These are phyloP conservation scores for Lasioglossum vierecki DNA, from an alignment of 2,888 invertebrate species.

Conservation along the genomic window DNA sequence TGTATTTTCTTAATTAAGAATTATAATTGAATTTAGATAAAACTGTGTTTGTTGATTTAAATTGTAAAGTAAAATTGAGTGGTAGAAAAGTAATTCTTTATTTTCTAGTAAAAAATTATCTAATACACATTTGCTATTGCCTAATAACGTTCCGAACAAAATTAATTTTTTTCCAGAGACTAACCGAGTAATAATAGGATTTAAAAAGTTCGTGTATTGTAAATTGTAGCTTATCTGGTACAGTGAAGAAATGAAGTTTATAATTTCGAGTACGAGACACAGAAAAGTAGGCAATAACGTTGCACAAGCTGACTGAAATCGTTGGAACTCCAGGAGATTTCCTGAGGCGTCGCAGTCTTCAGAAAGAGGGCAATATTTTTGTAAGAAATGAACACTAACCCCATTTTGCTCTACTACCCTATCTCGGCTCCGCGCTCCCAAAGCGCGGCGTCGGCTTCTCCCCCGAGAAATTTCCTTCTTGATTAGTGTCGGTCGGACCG, in stretches of 20 bases:
- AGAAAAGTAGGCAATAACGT: not conserved
- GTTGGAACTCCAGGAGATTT: not conserved
- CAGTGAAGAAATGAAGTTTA: not conserved
- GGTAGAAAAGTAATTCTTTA: not conserved
- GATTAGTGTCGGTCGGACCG: not conserved
- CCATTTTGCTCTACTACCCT: not conserved
- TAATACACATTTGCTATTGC: not conserved
- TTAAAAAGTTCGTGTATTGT: not conserved
- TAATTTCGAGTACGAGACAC: not conserved
- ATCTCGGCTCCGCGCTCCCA: not conserved
- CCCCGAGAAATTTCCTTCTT: conserved; percentile 7
- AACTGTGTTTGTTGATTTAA: not conserved
- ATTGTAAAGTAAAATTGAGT: not conserved
- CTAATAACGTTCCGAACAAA: not conserved
- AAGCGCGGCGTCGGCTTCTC: not conserved
- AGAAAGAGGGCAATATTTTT: not conserved
- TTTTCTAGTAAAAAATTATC: not conserved
- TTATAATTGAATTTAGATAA: too few species aligned
- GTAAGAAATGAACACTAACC: not conserved
- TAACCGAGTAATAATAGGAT: not conserved
- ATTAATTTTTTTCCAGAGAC: not conserved
- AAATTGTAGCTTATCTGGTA: not conserved
- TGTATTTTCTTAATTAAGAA: too few species aligned
- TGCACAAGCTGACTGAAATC: not conserved
- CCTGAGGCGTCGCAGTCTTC: not conserved